These are phyloP conservation scores for Craseonycteris thonglongyai DNA, from an alignment of 2,113 vertebrate genomes.

Conservation along the genomic window DNA sequence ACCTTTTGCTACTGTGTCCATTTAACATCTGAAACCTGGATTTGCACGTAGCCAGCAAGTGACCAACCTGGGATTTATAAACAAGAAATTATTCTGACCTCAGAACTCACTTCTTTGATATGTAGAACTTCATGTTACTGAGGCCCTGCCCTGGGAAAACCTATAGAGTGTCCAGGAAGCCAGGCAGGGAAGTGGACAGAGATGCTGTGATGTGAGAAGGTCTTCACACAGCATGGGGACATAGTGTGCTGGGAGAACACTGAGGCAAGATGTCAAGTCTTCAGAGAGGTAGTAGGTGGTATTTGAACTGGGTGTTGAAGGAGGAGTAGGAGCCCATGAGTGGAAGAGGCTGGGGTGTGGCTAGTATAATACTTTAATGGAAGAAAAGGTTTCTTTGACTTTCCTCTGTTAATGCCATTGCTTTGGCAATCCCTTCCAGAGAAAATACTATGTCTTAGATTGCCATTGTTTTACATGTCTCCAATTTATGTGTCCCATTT, in stretches of 20 bases:
- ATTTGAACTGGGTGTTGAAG: not conserved
- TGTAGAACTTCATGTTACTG: accelerated
- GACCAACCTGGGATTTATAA: not conserved
- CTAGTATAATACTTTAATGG: too few relatives aligned
- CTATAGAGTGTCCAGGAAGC: not conserved
- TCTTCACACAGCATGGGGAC: too few relatives aligned
- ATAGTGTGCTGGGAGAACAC: not conserved
- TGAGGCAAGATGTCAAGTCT: too few relatives aligned
- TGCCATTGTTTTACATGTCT: accelerated
- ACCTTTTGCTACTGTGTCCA: accelerated
- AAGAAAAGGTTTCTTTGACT: not conserved
- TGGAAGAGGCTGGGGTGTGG: not conserved
- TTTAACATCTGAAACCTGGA: not conserved
- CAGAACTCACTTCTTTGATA: not conserved
- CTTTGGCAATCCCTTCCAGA: not conserved
- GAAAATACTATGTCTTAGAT: not conserved
- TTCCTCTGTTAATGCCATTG: not conserved
- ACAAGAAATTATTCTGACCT: not conserved
- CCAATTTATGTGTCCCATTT: not conserved
- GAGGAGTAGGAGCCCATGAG: not conserved
- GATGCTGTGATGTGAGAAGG: not conserved
- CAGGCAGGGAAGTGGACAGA: not conserved
- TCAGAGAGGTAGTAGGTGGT: not conserved
- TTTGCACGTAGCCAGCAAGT: too few relatives aligned
- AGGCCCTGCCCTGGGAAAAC: too few relatives aligned